Base-by-base conservation (phyloP, 2,888 invertebrate species). In the Ochlodes sylvanus region DNA sequence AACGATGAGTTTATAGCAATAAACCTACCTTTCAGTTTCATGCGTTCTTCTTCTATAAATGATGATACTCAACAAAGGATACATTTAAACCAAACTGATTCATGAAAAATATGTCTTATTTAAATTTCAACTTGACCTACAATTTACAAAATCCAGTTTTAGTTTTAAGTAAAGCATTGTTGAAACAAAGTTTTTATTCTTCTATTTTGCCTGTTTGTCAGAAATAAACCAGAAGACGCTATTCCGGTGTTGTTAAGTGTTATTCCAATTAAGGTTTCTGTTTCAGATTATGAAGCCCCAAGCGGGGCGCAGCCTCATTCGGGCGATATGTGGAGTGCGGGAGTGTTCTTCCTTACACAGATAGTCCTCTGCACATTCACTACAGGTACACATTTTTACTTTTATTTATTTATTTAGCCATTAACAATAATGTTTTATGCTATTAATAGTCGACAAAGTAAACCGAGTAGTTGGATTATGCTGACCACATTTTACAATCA, bases 201-300 rank as follows among this genome's bases (percentile, higher is more conserved):
- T 63, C 56, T 38, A 42, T 52, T 56, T 56, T 55, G 15, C 14
- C 19, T 44, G n/a, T 44, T 56, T 7, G 19, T 56, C 32, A 21
- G 52, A 55, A 63, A 63, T 27, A 55, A 63, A 84, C 80, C 75
- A 85, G 75, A 72, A 62, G 56, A 69, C 69, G 71, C 69, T 74
- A 77, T 79, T 78, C 77, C 72, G 34, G 57, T 27, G 55, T 56
- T 57, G 62, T 42, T 58, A 66, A 63, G 56, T 44, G 41, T 62
- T 62, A 38, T 65, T 70, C 60, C 55, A 62, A 56, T 64, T 66
- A 56, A 63, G 69, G 55, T 61, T 61, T 61, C 61, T 87, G 84
- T 91, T 91, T 5, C 88, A 93, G 92, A 92, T 85, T 90, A 91
- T 93, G 92, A 92, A 83, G 84, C 82, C 82, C 82, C 80, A 80